Evolutionary conservation across 2,113 vertebrate species (phyloP), one percentile per base, ranked within the genome.

Genomic region (Pachypanchax playfairii): DNA sequence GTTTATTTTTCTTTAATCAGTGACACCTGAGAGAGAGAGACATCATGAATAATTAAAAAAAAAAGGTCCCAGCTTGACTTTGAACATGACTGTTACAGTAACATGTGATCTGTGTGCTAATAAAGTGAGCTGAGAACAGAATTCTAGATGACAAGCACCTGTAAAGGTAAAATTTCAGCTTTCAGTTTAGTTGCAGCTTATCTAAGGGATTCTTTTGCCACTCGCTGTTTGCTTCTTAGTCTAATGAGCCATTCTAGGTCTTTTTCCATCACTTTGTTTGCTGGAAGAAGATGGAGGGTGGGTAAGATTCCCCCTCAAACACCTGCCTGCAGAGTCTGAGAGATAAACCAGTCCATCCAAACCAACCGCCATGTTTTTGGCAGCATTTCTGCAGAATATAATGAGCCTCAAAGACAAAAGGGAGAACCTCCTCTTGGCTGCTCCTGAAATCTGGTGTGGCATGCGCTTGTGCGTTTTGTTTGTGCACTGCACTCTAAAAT

Each of bases 321-420:
- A 73, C 80, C 63, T 65, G 70, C 75, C 66, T 57, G 64, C 17
- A 42, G 55, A 68, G 49, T 62, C 70, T 72, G 51, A 77, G 47
- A 60, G 52, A 68, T 62, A 79, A 25, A 62, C 41, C 51, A 75
- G 65, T 48, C 43, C 38, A 10, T 54, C 6, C 5, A 70, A 65
- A 56, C 29, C 56, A 65, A 47, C 44, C 9, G 17, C 64, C 39
- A 57, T 65, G 42, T 63, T 76, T 77, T 60, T 58, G 41, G 54
- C 21, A 53, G 48, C 22, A 29, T 76, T 75, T 77, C 44, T 9
- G 25, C 42, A 29, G 38, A 74, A 70, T 25, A 26, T 67, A 70
- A 84, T 61, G 72, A 83, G 65, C 55, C 44, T n/a, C 65, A 58
- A 56, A 77, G 73, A 74, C 56, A 53, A 68, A 54, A 13, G 18